A percentile compares a stretch with the other conserved stretches of the same genome.
phyloP scores from a whole-genome alignment of 2,113 vertebrate genomes.

The Neofelis nebulosa region DNA sequence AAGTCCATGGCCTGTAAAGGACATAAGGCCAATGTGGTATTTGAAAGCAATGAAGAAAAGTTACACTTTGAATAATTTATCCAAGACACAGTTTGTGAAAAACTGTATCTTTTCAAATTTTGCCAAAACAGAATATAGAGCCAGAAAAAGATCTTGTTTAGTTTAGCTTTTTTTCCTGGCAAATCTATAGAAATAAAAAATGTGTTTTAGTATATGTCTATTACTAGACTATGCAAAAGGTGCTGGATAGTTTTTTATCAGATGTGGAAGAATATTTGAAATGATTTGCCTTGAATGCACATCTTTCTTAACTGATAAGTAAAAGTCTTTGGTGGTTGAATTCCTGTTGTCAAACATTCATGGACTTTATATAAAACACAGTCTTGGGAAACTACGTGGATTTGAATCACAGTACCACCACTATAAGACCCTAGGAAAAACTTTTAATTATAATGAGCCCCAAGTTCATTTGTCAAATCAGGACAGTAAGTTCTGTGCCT shows the following conservation, averaged over 20 bases:
- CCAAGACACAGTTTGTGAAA: neutral
- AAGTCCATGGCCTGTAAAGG: neutral
- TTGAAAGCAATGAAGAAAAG: neutral
- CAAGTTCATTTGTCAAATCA: neutral
- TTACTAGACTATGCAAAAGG: neutral
- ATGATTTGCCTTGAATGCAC: neutral
- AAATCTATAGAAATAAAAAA: conserved; percentile 15
- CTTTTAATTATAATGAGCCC: neutral
- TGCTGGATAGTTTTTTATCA: neutral
- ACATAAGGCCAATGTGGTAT: neutral
- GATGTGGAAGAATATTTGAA: neutral
- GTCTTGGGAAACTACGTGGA: neutral
- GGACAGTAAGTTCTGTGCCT: neutral
- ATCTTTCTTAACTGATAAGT: neutral
- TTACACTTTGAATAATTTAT: neutral
- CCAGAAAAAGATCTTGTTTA: neutral
- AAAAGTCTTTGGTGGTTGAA: neutral
- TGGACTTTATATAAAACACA: neutral
- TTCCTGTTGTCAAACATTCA: neutral
- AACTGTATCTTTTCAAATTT: neutral
- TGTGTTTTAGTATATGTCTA: neutral
- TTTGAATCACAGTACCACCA: neutral
- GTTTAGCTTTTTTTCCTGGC: neutral
- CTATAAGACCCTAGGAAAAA: neutral
- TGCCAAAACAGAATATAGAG: neutral